phyloP scores from a whole-genome alignment of 2,888 invertebrate genomes.

The Gandaritis pyraliata region DNA sequence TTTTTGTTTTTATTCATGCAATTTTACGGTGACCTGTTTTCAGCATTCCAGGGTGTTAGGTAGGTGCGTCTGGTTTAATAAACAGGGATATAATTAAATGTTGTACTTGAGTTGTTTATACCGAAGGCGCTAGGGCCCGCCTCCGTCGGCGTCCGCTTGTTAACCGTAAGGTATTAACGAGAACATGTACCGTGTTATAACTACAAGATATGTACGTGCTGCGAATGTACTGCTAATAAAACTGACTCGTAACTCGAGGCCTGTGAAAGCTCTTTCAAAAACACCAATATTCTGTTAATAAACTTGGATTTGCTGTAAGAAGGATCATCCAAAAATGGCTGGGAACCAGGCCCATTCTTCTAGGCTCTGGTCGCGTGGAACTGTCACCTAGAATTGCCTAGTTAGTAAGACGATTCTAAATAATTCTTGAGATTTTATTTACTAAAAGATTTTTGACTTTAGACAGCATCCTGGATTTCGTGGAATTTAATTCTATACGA shows the following conservation, averaged over 20 bases:
- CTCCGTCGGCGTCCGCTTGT: constrained; percentile 66
- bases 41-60: constrained; percentile 35
- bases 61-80: constrained; percentile 77
- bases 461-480: too few species aligned
- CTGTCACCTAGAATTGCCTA: too few species aligned
- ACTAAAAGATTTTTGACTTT: too few species aligned
- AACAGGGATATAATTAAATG: constrained; percentile 83
- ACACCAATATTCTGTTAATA: neutral
- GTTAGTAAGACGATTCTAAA: too few species aligned
- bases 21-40: neutral
- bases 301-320: too few species aligned
- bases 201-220: constrained; percentile 22
- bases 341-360: too few species aligned
- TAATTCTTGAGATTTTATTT: too few species aligned
- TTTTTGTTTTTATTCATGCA: too few species aligned
- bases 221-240: constrained; percentile 26
- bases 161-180: constrained; percentile 72
- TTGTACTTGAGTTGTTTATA: constrained; percentile 81
- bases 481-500: too few species aligned
- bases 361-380: too few species aligned
- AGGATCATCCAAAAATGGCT: too few species aligned
- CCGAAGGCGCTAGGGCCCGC: constrained; percentile 62
- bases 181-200: constrained; percentile 46
- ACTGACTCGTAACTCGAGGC: neutral
- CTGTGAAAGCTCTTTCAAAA: neutral